Evolutionary conservation across 2,113 vertebrate species (phyloP).

Genomic region (Nothocercus nigrocapillus): DNA sequence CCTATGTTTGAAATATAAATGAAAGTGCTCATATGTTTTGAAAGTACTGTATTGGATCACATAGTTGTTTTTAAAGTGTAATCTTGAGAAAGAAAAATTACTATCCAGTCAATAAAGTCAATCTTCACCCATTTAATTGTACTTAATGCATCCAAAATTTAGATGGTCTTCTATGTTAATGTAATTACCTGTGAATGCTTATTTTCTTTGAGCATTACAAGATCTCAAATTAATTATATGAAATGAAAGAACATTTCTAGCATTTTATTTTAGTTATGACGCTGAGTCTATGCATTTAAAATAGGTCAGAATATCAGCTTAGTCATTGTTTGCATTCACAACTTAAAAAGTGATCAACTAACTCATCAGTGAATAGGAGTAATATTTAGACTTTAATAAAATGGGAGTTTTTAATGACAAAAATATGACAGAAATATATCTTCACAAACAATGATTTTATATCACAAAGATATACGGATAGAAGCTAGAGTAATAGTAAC

Average conservation of each 20-base stretch:
- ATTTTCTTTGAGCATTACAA: background rate
- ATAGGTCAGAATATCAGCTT: background rate
- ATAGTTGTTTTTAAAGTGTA: background rate
- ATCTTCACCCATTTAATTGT: background rate
- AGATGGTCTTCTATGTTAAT: background rate
- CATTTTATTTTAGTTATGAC: too few relatives aligned
- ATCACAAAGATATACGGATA: background rate
- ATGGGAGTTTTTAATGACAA: background rate
- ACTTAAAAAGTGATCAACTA: background rate
- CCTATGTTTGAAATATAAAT: background rate
- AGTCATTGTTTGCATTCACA: background rate
- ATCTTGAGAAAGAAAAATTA: background rate
- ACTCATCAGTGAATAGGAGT: background rate
- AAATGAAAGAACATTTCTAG: too few relatives aligned
- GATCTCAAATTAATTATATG: too few relatives aligned
- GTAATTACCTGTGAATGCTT: background rate
- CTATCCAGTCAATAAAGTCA: constrained; percentile 17
- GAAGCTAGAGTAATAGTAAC: background rate
- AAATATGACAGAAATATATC: background rate
- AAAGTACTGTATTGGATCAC: background rate
- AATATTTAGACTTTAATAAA: background rate
- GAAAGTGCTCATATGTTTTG: background rate
- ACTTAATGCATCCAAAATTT: background rate
- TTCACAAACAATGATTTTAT: background rate
- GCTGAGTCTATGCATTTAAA: background rate